Evolutionary conservation across 2,113 vertebrate species (phyloP).

Genomic region (Gambusia holbrooki): DNA sequence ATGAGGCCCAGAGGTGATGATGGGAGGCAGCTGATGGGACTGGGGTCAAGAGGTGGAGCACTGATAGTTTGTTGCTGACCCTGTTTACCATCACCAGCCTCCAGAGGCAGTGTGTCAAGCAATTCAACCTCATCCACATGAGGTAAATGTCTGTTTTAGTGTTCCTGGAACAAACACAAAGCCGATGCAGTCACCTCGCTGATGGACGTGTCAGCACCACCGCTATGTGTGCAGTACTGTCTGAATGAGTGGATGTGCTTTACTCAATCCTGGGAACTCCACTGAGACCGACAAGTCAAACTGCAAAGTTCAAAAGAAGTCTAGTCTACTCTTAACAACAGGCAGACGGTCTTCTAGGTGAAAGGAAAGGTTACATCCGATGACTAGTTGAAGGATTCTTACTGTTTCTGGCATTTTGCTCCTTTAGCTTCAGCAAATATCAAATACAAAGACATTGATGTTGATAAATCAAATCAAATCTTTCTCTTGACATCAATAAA

Average conservation of each 20-base stretch:
- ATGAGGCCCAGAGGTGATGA: conserved; percentile 55
- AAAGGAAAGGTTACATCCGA: conserved; percentile 5
- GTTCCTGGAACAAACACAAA: conserved; percentile 5
- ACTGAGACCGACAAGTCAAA: conserved; percentile 17
- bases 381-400: conserved; percentile 30
- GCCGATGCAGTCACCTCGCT: conserved; percentile 1
- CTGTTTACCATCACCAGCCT: conserved; percentile 21
- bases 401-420: conserved; percentile 36
- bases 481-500: neutral
- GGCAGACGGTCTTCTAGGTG: conserved; percentile 8
- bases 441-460: neutral
- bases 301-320: conserved; percentile 24
- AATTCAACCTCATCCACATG: conserved; percentile 34
- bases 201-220: conserved; percentile 7
- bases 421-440: neutral
- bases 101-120: conserved; percentile 27
- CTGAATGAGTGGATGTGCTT: neutral
- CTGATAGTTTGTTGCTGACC: conserved; percentile 43
- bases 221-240: neutral
- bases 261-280: neutral
- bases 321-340: conserved; percentile 6
- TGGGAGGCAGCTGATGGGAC: neutral
- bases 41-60: conserved; percentile 50
- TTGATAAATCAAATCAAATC: neutral
- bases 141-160: conserved; percentile 35